phyloP scores from a whole-genome alignment of 2,797 vertebrate species.

The Trachurus trachurus region DNA sequence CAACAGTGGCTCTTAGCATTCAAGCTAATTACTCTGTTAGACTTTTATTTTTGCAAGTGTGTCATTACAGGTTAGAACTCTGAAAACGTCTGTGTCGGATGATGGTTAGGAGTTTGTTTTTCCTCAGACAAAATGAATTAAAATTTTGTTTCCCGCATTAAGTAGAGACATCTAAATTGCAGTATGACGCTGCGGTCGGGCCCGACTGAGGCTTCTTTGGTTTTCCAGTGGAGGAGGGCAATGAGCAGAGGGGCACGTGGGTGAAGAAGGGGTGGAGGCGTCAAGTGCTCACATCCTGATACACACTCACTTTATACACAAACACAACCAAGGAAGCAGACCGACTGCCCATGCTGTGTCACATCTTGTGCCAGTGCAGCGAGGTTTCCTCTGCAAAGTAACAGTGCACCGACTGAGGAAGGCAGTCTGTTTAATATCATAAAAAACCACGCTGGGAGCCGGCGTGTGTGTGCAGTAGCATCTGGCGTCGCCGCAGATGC shows the following conservation, averaged over 20 bases:
- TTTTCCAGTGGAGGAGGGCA: slow-evolving; percentile 33
- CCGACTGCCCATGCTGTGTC: slow-evolving; percentile 52
- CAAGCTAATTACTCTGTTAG: neutral
- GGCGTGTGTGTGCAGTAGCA: slow-evolving; percentile 72
- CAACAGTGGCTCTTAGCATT: slow-evolving; percentile 5
- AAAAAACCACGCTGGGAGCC: slow-evolving; percentile 69
- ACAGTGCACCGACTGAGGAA: slow-evolving; percentile 45
- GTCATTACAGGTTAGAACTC: neutral
- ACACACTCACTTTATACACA: slow-evolving; percentile 18
- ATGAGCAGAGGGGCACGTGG: slow-evolving; percentile 13
- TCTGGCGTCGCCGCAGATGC: slow-evolving; percentile 73
- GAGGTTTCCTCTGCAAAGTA: slow-evolving; percentile 69
- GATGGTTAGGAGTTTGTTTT: slow-evolving; percentile 33
- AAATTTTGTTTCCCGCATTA: neutral
- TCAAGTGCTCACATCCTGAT: slow-evolving; percentile 41
- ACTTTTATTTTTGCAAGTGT: neutral
- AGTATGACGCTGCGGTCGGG: slow-evolving; percentile 5
- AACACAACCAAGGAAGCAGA: slow-evolving; percentile 33
- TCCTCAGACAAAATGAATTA: slow-evolving; percentile 31
- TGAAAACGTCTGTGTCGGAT: neutral
- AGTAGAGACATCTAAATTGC: slow-evolving; percentile 35
- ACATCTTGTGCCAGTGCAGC: slow-evolving; percentile 67
- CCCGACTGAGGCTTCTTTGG: slow-evolving; percentile 7
- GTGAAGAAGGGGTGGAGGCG: slow-evolving; percentile 46
- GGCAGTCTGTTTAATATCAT: slow-evolving; percentile 76